Conservation (phyloP, 1,140 invertebrate genomes). For the Nautilus pompilius region DNA sequence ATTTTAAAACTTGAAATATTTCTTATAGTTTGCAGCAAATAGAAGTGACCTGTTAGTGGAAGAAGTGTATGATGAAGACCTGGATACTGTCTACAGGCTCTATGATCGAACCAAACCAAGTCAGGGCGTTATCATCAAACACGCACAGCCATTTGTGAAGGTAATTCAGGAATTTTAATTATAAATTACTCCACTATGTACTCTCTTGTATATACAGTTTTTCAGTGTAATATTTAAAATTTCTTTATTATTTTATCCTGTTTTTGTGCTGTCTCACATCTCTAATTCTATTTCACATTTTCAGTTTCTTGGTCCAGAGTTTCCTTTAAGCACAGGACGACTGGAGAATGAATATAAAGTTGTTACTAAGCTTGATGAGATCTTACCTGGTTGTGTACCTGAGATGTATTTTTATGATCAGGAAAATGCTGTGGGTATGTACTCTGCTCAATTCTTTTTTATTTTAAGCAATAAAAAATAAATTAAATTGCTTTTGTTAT, state of each 20-base stretch:
- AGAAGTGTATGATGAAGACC: constrained; percentile 29
- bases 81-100: constrained; percentile 23
- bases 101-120: background rate
- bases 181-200: too few relatives aligned
- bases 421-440: constrained; percentile 12
- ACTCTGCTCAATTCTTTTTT: background rate
- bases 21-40: constrained; percentile 13
- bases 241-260: too few relatives aligned
- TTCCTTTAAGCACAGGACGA: constrained; percentile 16
- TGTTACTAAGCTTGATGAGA: constrained; percentile 19
- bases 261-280: too few relatives aligned
- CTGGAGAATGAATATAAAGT: constrained; percentile 22
- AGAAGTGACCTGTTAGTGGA: constrained; percentile 11
- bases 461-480: background rate
- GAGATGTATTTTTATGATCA: constrained; percentile 19
- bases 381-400: constrained; percentile 21
- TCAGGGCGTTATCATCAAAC: constrained; percentile 24
- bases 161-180: too few relatives aligned
- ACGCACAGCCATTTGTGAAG: constrained; percentile 30
- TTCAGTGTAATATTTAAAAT: too few relatives aligned
- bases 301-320: constrained; percentile 26
- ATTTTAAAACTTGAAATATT: too few relatives aligned
- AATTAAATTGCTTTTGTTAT: background rate
- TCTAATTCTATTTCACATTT: too few relatives aligned
- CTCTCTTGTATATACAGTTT: too few relatives aligned